Percentiles rank a stretch among this genome's conserved stretches.
phyloP scores from a whole-genome alignment of 92 coral and sea anemone species.

The Micromussa lordhowensis region DNA sequence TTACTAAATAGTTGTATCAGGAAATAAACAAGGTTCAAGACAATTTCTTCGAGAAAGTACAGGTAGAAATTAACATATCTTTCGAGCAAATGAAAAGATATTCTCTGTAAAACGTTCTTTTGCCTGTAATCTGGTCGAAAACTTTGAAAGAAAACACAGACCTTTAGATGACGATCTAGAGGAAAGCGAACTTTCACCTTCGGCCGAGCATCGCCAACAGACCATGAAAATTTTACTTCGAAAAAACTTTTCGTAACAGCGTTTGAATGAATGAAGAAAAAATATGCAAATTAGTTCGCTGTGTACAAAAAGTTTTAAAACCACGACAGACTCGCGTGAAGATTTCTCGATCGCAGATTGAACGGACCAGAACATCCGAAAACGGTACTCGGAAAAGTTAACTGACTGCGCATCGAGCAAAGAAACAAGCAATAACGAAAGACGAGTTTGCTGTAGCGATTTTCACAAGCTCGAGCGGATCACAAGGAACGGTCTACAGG shows the following conservation, averaged over 20 bases:
- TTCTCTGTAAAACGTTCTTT: constrained; percentile 32
- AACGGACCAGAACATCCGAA: constrained; percentile 16
- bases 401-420: not conserved
- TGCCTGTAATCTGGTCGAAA: not conserved
- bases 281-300: constrained; percentile 91
- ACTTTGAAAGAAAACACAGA: not conserved
- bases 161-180: not conserved
- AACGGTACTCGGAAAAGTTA: not conserved
- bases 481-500: constrained; percentile 20
- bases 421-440: constrained; percentile 20
- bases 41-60: constrained; percentile 52
- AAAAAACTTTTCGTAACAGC: constrained; percentile 50
- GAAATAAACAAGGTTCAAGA: constrained; percentile 33
- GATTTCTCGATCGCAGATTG: constrained; percentile 26
- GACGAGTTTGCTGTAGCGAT: constrained; percentile 34
- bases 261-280: constrained; percentile 90
- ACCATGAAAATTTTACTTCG: constrained; percentile 23
- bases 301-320: constrained; percentile 78
- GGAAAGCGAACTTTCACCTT: not conserved
- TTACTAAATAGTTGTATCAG: not conserved
- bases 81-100: constrained; percentile 15
- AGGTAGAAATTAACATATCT: constrained; percentile 49
- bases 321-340: constrained; percentile 41
- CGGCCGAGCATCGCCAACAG: not conserved
- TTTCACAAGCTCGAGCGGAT: constrained; percentile 18